phyloP scores from a whole-genome alignment of 1,140 invertebrate species.

The Mizuhopecten yessoensis region DNA sequence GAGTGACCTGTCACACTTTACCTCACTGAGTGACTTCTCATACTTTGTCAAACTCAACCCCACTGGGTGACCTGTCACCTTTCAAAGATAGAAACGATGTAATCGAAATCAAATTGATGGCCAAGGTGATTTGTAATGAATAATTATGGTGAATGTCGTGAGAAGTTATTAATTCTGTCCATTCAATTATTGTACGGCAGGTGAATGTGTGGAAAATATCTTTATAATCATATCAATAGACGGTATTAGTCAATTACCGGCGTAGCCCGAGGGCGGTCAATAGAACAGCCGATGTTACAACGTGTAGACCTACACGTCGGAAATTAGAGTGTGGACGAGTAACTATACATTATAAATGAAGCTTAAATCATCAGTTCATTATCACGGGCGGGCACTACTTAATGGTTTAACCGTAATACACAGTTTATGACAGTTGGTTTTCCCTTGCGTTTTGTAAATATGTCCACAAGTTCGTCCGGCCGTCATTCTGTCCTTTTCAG shows the following conservation, averaged over 20 bases:
- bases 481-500: no score
- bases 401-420: background rate
- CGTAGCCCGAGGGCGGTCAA: background rate
- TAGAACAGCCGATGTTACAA: conserved; percentile 18
- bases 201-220: conserved; percentile 33
- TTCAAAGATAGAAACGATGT: background rate
- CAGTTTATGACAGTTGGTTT: no score
- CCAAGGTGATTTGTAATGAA: background rate
- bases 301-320: background rate
- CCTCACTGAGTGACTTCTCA: no score
- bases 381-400: background rate
- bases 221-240: conserved; percentile 35
- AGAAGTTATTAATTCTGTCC: conserved; percentile 33
- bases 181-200: conserved; percentile 30
- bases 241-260: conserved; percentile 8
- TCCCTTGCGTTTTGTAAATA: no score
- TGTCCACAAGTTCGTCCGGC: no score
- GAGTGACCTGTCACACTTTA: no score
- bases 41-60: no score
- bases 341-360: background rate
- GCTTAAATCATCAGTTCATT: background rate
- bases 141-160: background rate
- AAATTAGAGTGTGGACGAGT: background rate
- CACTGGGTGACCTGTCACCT: no score
- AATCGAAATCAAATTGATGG: conserved; percentile 7